These are phyloP conservation scores for Cheirogaleus medius DNA, from an alignment of 2,113 vertebrate genomes.

Conservation along the genomic window DNA sequence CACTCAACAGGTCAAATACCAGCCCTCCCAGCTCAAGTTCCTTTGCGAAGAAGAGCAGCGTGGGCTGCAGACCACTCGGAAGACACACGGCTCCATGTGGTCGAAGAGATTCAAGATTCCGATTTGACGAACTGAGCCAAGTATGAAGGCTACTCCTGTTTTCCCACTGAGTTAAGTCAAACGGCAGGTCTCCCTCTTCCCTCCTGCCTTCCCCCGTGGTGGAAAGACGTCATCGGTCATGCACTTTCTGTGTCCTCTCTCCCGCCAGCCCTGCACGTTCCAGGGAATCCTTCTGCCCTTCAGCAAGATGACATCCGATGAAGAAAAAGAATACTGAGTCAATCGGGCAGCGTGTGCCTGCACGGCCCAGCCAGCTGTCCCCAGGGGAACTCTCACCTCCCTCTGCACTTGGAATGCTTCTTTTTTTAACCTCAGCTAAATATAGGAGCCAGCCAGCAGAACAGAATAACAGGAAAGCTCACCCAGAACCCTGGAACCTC, in stretches of 20 bases:
- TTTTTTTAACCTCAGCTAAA: neutral
- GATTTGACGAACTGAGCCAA: neutral
- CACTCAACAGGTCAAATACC: fast-evolving
- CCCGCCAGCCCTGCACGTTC: neutral
- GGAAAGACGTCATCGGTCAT: neutral
- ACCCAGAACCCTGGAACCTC: neutral
- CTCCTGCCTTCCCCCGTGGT: neutral
- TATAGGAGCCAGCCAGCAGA: neutral
- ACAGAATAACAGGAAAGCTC: neutral
- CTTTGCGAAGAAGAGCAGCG: neutral
- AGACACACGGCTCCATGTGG: fast-evolving
- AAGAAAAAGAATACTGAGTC: neutral
- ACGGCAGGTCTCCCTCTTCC: neutral
- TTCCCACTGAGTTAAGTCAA: neutral
- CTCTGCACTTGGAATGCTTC: neutral
- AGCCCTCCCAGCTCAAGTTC: fast-evolving
- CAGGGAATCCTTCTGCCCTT: neutral
- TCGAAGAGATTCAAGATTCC: no score
- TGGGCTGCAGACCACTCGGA: fast-evolving
- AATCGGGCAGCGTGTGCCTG: fast-evolving
- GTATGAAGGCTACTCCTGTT: neutral
- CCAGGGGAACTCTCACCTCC: neutral
- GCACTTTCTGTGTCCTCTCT: neutral
- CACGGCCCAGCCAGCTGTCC: neutral
- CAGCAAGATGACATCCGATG: neutral